These are phyloP conservation scores for Polypedilum vanderplanki DNA, from an alignment of 1,140 invertebrate genomes.

Conservation along the genomic window DNA sequence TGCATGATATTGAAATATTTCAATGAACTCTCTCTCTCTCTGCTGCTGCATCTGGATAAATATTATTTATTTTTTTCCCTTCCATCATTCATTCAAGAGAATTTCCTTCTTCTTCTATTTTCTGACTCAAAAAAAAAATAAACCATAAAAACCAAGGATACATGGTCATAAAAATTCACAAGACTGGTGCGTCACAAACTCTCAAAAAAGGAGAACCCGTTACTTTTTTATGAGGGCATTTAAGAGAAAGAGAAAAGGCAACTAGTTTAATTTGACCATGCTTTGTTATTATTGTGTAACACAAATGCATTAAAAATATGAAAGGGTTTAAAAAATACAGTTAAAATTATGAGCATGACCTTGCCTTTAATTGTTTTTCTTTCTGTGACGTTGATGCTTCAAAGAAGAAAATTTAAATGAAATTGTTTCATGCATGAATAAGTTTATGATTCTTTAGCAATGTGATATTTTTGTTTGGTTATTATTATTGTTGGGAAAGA, in stretches of 20 bases:
- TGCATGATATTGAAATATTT: background rate
- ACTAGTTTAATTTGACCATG: slow-evolving; percentile 24
- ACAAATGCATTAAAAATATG: too few species aligned
- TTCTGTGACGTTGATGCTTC: too few species aligned
- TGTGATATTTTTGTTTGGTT: too few species aligned
- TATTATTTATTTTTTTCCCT: background rate
- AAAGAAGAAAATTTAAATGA: too few species aligned
- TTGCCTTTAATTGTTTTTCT: background rate
- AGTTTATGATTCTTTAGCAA: too few species aligned
- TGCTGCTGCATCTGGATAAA: background rate
- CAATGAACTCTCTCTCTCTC: background rate
- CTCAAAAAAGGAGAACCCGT: background rate
- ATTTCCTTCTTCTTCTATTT: background rate
- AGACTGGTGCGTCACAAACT: background rate
- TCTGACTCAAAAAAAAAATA: too few species aligned
- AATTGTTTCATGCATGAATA: too few species aligned
- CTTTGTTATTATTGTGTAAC: too few species aligned
- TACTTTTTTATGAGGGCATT: slow-evolving; percentile 6
- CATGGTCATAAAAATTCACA: slow-evolving; percentile 22
- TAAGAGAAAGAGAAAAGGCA: background rate
- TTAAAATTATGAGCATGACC: background rate
- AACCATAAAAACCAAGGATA: slow-evolving; percentile 28
- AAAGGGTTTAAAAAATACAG: background rate
- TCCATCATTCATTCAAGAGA: too few species aligned
- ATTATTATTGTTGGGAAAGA: too few species aligned